Conservation (phyloP, 2,888 invertebrate species). For the Aethes cnicana region DNA sequence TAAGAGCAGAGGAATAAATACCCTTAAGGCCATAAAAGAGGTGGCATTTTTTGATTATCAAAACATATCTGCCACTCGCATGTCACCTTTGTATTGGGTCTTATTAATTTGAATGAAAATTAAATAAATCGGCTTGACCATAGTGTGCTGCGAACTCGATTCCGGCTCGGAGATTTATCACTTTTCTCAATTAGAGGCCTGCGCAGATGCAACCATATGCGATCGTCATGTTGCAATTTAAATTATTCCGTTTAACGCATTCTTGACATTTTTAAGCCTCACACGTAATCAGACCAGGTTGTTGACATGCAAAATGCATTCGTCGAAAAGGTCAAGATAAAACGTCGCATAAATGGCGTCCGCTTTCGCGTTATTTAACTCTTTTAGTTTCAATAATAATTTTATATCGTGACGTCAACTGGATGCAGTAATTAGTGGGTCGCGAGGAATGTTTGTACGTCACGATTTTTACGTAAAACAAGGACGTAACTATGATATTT, state of each 20-base stretch:
- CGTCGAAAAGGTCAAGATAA: constrained; percentile 58
- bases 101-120: no score
- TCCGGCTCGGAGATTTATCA: constrained; percentile 20
- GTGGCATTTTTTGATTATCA: no score
- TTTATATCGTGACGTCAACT: constrained; percentile 53
- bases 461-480: constrained; percentile 46
- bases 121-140: background rate
- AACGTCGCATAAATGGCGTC: constrained; percentile 50
- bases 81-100: no score
- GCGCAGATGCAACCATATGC: constrained; percentile 11
- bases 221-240: constrained; percentile 23
- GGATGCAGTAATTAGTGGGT: constrained; percentile 46
- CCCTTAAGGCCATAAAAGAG: no score
- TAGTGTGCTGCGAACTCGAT: constrained; percentile 2
- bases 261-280: constrained; percentile 40
- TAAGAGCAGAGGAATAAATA: background rate
- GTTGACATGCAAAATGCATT: constrained; percentile 53
- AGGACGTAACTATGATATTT: constrained; percentile 21
- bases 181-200: constrained; percentile 15
- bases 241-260: constrained; percentile 26
- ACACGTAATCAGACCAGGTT: constrained; percentile 50
- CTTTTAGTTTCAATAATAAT: constrained; percentile 44
- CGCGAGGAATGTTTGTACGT: constrained; percentile 41
- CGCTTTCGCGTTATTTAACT: constrained; percentile 50
- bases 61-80: no score